Percentiles rank a stretch among this genome's conserved stretches.
These are phyloP conservation scores for Daubentonia madagascariensis DNA, from an alignment of 2,113 vertebrate genomes.

Conservation along the genomic window DNA sequence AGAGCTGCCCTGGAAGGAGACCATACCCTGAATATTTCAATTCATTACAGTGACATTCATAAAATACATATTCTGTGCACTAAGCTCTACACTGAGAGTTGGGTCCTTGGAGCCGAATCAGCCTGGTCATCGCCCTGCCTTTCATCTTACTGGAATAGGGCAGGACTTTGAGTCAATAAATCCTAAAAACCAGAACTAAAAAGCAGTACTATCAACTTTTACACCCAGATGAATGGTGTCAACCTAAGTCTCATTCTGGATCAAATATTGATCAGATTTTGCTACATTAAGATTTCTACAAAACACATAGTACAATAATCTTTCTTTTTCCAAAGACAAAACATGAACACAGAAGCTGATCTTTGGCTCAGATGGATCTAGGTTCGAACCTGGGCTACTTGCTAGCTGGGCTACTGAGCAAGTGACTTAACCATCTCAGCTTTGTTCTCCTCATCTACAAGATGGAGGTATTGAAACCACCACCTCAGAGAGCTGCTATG, in stretches of 20 bases:
- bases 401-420: neutral
- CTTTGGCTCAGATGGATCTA: neutral
- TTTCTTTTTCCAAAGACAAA: conserved; percentile 13
- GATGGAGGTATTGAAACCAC: neutral
- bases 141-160: neutral
- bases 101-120: neutral
- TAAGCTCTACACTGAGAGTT: neutral
- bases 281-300: neutral
- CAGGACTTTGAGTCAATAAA: neutral
- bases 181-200: neutral
- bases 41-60: neutral
- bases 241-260: neutral
- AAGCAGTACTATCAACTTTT: neutral
- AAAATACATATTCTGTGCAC: neutral
- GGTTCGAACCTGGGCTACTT: neutral
- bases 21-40: neutral
- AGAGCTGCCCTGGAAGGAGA: conserved; percentile 28
- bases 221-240: neutral
- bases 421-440: neutral
- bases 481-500: neutral
- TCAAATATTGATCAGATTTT: neutral
- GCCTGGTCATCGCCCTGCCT: neutral
- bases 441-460: neutral
- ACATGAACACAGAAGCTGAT: neutral
- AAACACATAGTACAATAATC: neutral